phyloP scores from a whole-genome alignment of 2,888 invertebrate genomes.

The Osedax fenrisi region DNA sequence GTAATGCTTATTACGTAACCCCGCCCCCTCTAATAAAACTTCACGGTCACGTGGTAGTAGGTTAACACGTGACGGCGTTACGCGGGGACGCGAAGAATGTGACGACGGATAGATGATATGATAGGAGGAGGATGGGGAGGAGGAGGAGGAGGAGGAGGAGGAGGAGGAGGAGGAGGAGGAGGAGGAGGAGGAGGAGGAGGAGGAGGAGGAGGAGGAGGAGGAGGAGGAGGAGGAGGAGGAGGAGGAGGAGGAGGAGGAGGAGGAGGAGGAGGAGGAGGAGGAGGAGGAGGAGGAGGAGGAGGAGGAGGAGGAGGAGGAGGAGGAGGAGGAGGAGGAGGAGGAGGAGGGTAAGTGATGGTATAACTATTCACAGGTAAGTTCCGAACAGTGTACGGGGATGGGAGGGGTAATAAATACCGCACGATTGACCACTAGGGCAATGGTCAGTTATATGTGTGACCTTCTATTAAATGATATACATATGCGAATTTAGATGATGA shows the following conservation, averaged over 20 bases:
- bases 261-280: not conserved
- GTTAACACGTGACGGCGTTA: too few species aligned
- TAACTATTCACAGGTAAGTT: too few species aligned
- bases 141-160: not conserved
- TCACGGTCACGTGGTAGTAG: too few species aligned
- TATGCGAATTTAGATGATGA: too few species aligned
- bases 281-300: not conserved
- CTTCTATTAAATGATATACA: too few species aligned
- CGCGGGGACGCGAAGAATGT: not conserved
- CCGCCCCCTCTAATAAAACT: too few species aligned
- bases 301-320: not conserved
- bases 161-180: not conserved
- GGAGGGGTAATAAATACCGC: too few species aligned
- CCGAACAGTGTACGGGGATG: too few species aligned
- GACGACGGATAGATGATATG: not conserved
- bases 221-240: not conserved
- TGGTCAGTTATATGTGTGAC: too few species aligned
- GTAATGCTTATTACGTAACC: too few species aligned
- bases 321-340: not conserved
- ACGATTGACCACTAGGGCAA: too few species aligned
- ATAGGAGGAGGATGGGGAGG: not conserved
- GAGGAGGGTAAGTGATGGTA: not conserved
- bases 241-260: not conserved
- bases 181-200: not conserved
- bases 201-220: not conserved